phyloP scores from a whole-genome alignment of 2,888 invertebrate species.

The Acronicta alni region DNA sequence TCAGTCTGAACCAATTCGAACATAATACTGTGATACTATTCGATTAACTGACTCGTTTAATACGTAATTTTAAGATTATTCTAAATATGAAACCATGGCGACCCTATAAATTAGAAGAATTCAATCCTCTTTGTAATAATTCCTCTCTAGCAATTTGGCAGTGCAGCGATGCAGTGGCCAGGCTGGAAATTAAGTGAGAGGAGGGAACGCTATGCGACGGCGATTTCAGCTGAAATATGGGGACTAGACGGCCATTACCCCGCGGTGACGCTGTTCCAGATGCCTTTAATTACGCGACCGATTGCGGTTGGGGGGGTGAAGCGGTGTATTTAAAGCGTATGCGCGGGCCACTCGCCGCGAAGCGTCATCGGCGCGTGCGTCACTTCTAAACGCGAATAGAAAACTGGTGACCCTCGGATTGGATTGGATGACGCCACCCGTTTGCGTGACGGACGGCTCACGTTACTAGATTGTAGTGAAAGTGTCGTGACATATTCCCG shows the following conservation, averaged over 20 bases:
- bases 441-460: constrained; percentile 73
- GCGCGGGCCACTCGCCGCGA: constrained; percentile 60
- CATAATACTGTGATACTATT: too few species aligned
- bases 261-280: constrained; percentile 70
- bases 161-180: constrained; percentile 60
- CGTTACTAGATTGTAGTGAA: constrained; percentile 67
- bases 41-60: too few species aligned
- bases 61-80: constrained; percentile 3
- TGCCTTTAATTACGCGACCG: constrained; percentile 75
- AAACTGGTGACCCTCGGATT: constrained; percentile 81
- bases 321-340: constrained; percentile 71
- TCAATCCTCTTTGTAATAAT: constrained; percentile 67
- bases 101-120: constrained; percentile 56
- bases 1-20: too few species aligned
- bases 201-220: constrained; percentile 53
- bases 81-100: constrained; percentile 24
- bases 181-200: constrained; percentile 48
- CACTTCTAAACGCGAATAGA: constrained; percentile 84
- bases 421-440: constrained; percentile 75
- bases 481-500: constrained; percentile 56
- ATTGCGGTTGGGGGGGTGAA: constrained; percentile 58
- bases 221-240: constrained; percentile 73
- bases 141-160: constrained; percentile 70
- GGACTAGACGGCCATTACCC: constrained; percentile 72
- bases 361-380: constrained; percentile 84